Evolutionary conservation across 2,888 invertebrate species (phyloP).

Genomic region (Pristionchus arcanus): DNA sequence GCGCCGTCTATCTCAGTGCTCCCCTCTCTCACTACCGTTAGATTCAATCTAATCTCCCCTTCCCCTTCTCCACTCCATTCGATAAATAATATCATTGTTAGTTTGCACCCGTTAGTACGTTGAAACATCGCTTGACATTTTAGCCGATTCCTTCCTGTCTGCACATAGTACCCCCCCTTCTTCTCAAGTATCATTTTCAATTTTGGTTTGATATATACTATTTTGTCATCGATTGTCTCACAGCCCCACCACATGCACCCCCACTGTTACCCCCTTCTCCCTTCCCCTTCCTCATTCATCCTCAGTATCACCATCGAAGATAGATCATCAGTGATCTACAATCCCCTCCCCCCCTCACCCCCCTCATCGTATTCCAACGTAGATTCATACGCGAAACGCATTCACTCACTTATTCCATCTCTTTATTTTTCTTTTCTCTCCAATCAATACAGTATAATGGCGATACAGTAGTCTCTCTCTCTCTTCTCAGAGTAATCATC

Average conservation of each 20-base stretch:
- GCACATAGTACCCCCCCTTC: slow-evolving; percentile 18
- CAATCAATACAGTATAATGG: slow-evolving; percentile 24
- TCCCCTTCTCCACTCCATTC: slow-evolving; percentile 1
- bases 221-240: background rate
- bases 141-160: background rate
- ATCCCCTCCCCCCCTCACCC: background rate
- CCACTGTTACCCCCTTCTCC: slow-evolving; percentile 3
- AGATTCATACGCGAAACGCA: slow-evolving; percentile 46
- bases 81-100: slow-evolving; percentile 44
- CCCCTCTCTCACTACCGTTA: background rate
- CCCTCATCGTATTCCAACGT: slow-evolving; percentile 38
- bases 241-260: too few species aligned
- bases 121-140: background rate
- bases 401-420: slow-evolving; percentile 46
- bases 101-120: background rate
- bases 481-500: background rate
- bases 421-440: background rate
- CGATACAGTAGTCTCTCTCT: background rate
- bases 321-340: slow-evolving; percentile 19
- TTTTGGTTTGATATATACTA: background rate
- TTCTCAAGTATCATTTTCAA: background rate
- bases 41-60: background rate
- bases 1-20: background rate
- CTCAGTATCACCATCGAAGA: slow-evolving; percentile 35
- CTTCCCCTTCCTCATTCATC: background rate